Base-by-base conservation (phyloP, 2,113 vertebrate species). In the Dipodomys merriami region DNA sequence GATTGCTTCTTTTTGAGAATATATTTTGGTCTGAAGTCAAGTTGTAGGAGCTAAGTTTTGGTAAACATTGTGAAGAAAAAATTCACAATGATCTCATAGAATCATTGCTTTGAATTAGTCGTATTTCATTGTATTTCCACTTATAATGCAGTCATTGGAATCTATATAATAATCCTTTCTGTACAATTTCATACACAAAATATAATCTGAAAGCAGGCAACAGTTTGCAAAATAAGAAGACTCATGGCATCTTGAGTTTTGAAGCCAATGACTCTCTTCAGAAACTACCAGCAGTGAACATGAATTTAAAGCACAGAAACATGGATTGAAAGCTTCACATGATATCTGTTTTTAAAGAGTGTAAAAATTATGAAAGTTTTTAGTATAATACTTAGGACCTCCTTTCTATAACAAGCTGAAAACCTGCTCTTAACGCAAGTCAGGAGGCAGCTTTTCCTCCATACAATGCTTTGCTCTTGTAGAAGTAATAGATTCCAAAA, bases 261-360 rank as follows among this genome's bases (percentile, higher is more conserved):
- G 46, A 65, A 76, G 15, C 88, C 76, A 16, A 16, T 33, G 35
- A 39, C 23, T 68, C 33, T 82, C 23, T 46, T 68, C 53, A 88
- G 25, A 16, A n/a, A n/a, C 1, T 69, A 29, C 15, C 12, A 86
- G 12, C 13, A 74, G 18, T 76, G 79, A 49, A 88, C 86, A 29
- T 39, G 30, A 94, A 30, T 3, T 60, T 72, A 64, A 94, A 90
- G 8, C 27, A 68, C 72, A 53, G 39, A 72, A 72, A 9, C 12
- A 49, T 0, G 0, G 64, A 33, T 60, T 89, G 49, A 6, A 19
- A 78, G 33, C 12, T 60, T 82, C 5, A 8, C 1, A 1, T 71
- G 67, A 44, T 77, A 72, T 22, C 33, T 11, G 25, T 74, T n/a
- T 85, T 91, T 18, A 88, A 73, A 64, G 35, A 77, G 11, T 82